Evolutionary conservation across 2,888 invertebrate species (phyloP).

Genomic region (Metallyticus violacea): DNA sequence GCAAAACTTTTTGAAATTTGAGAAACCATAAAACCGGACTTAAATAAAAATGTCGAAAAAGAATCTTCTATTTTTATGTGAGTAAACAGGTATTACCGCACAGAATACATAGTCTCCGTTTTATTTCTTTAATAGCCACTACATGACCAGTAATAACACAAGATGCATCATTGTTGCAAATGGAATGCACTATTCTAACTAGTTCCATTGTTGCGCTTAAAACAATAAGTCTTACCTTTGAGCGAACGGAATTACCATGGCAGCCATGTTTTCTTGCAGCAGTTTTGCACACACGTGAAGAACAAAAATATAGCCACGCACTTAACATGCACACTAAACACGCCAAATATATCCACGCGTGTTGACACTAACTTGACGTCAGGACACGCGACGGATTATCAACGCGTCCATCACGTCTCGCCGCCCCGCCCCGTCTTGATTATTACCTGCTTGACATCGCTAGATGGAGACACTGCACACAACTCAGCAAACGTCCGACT

Average conservation of each 20-base stretch:
- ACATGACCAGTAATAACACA: background rate
- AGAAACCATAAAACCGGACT: background rate
- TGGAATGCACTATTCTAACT: background rate
- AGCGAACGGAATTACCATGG: conserved; percentile 28
- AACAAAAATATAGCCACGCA: conserved; percentile 28
- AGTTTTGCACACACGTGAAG: conserved; percentile 29
- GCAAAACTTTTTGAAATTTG: background rate
- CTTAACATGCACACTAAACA: conserved; percentile 18
- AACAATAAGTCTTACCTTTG: conserved; percentile 20
- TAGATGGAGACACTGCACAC: conserved; percentile 23
- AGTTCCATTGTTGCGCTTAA: background rate
- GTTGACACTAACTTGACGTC: conserved; percentile 27
- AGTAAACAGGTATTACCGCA: background rate
- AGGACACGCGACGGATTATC: conserved; percentile 28
- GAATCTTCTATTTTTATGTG: background rate
- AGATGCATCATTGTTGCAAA: background rate
- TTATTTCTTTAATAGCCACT: background rate
- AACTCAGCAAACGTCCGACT: conserved; percentile 21
- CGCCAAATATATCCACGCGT: conserved; percentile 15
- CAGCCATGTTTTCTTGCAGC: conserved; percentile 30
- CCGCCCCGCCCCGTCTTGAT: conserved; percentile 30
- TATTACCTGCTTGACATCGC: conserved; percentile 31
- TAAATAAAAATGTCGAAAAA: background rate
- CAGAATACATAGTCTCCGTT: background rate
- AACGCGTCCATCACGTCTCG: conserved; percentile 23